Percentiles rank a stretch among this genome's conserved stretches.
Conservation (phyloP, 2,888 invertebrate genomes). For the Limenitis camilla region DNA sequence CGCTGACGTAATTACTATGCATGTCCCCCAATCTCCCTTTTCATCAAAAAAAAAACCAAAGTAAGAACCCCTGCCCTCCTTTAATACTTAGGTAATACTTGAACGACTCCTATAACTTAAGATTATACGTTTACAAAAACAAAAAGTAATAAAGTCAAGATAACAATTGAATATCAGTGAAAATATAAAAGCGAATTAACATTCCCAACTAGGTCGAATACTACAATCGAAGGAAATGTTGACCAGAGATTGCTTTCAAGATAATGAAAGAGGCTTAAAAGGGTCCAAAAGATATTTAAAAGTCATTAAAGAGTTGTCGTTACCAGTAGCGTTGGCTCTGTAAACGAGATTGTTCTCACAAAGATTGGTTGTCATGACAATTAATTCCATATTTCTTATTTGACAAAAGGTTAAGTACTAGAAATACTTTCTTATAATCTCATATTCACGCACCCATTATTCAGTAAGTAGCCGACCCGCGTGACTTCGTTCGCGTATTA, state of each 20-base stretch:
- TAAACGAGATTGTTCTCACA: background rate
- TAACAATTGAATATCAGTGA: background rate
- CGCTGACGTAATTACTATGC: no score
- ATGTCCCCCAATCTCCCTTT: no score
- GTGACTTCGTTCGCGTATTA: no score
- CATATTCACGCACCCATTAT: no score
- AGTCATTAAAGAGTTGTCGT: conserved; percentile 8
- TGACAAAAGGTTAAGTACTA: background rate
- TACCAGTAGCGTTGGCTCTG: background rate
- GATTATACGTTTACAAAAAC: no score
- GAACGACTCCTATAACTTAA: no score
- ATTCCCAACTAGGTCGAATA: background rate
- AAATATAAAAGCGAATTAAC: conserved; percentile 2
- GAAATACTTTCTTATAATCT: no score
- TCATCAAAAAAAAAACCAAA: no score
- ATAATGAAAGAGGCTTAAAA: conserved; percentile 21
- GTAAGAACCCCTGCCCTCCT: no score
- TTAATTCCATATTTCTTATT: background rate
- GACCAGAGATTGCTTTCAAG: conserved; percentile 23
- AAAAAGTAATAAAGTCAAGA: background rate
- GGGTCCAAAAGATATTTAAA: conserved; percentile 18
- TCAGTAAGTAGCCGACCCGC: no score
- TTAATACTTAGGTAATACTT: no score
- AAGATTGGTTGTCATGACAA: background rate
- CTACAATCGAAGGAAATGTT: conserved; percentile 7